phyloP scores from a whole-genome alignment of 2,113 vertebrate species.

The Gambusia affinis region DNA sequence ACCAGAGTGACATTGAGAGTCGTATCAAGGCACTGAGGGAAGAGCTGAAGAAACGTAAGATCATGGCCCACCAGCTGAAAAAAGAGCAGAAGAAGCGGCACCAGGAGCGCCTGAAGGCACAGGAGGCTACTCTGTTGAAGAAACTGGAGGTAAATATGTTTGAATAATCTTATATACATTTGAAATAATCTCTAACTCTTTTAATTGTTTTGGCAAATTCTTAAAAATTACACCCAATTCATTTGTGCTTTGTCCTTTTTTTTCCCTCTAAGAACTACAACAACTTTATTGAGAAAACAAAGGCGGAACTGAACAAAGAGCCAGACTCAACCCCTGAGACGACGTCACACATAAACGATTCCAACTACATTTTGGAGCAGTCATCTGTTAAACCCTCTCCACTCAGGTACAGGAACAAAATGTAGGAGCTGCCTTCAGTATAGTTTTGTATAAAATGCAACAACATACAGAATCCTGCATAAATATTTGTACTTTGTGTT shows the following conservation, averaged over 20 bases:
- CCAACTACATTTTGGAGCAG: constrained; percentile 79
- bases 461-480: not conserved
- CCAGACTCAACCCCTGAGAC: constrained; percentile 79
- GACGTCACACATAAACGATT: constrained; percentile 85
- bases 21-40: constrained; percentile 92
- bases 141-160: constrained; percentile 87
- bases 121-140: constrained; percentile 93
- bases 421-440: not conserved
- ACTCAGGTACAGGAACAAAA: constrained; percentile 79
- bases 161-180: not conserved
- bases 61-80: constrained; percentile 91
- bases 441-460: not conserved
- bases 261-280: constrained; percentile 85
- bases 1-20: constrained; percentile 94
- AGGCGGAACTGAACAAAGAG: constrained; percentile 88
- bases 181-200: not conserved
- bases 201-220: not conserved
- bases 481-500: not conserved
- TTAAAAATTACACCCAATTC: not conserved
- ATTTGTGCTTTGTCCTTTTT: not conserved
- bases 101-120: constrained; percentile 92
- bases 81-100: constrained; percentile 94
- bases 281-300: constrained; percentile 95
- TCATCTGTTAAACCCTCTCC: constrained; percentile 80
- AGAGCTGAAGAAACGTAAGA: constrained; percentile 90